phyloP scores from a whole-genome alignment of 2,888 invertebrate genomes.

The Clepsis dumicolana region DNA sequence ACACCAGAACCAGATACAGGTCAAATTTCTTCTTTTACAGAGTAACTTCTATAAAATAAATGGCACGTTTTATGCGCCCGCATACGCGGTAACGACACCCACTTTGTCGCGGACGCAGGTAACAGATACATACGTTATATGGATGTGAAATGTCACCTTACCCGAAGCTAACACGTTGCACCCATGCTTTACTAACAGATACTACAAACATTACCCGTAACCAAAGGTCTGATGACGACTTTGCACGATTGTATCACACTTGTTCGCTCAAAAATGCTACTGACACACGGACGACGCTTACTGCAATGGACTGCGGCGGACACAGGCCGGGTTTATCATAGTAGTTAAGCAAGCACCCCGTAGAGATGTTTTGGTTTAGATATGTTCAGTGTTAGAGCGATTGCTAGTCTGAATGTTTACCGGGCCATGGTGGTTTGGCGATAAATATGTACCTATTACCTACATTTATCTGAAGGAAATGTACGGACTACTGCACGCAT shows the following conservation, averaged over 20 bases:
- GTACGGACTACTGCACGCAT: background rate
- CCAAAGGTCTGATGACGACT: slow-evolving; percentile 79
- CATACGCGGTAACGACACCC: slow-evolving; percentile 72
- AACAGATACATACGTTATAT: slow-evolving; percentile 50
- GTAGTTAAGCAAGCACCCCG: slow-evolving; percentile 36
- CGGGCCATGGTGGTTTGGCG: slow-evolving; percentile 8
- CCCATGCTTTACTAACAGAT: slow-evolving; percentile 55
- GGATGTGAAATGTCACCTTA: slow-evolving; percentile 55
- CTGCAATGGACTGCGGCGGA: slow-evolving; percentile 20
- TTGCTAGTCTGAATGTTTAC: slow-evolving; percentile 31
- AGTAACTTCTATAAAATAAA: slow-evolving; percentile 85
- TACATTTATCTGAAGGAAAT: background rate
- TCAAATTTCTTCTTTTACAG: slow-evolving; percentile 78
- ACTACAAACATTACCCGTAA: slow-evolving; percentile 44
- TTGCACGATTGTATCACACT: slow-evolving; percentile 61
- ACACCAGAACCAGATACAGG: slow-evolving; percentile 26
- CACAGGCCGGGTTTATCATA: slow-evolving; percentile 28
- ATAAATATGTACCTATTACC: slow-evolving; percentile 4
- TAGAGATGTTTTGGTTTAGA: slow-evolving; percentile 35
- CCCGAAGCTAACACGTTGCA: slow-evolving; percentile 53
- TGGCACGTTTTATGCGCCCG: slow-evolving; percentile 77
- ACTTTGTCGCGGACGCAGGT: slow-evolving; percentile 75
- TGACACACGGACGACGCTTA: slow-evolving; percentile 36
- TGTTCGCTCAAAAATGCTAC: slow-evolving; percentile 26
- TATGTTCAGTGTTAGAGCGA: slow-evolving; percentile 39